Evolutionary conservation across 2,113 vertebrate genomes (phyloP), one percentile per base, ranked within the genome.

Genomic region (Halichoerus grypus): DNA sequence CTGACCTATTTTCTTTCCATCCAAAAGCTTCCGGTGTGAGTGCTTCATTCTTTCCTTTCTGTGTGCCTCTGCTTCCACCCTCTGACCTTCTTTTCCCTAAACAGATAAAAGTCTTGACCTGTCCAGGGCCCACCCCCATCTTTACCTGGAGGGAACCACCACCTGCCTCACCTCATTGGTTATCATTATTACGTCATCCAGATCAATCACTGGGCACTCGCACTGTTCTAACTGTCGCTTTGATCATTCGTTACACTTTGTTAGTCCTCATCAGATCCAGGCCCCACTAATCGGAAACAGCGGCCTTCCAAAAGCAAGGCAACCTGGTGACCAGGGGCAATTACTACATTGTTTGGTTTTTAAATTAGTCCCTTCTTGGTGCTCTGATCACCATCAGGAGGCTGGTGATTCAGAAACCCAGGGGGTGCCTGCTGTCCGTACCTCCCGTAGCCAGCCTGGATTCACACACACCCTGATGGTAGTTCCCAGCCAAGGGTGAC

Each of bases 241-340:
- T 99, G 99, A 99, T 99, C 98, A 99, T 99, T 99, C 98, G 99
- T 98, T 99, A 98, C 98, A 99, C 98, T 99, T 99, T 98, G 98
- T 99, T 99, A 99, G 98, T 98, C 97, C 98, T 99, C 98, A 99
- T 99, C 99, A 97, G 98, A 98, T 97, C 98, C 99, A 99, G 99
- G 96, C 98, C 97, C 96, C 49, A 57, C 92, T 99, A 99, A 99
- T 99, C 96, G 98, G 97, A 99, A 99, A 98, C 99, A 99, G 98
- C 96, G 90, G 98, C 67, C 33, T 87, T 98, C 96, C 80, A 94
- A 98, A 98, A 97, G 95, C 98, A 95, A 98, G 92, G 94, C 97
- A 98, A 97, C 94, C 94, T 91, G 96, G 98, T 98, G 98, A 98
- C 97, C 97, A 92, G 96, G 84, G 97, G 93, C 69, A 96, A 92